Percentiles rank a stretch among this genome's conserved stretches.
Evolutionary conservation across 2,113 vertebrate species (phyloP).

Genomic region (Budorcas taxicolor): DNA sequence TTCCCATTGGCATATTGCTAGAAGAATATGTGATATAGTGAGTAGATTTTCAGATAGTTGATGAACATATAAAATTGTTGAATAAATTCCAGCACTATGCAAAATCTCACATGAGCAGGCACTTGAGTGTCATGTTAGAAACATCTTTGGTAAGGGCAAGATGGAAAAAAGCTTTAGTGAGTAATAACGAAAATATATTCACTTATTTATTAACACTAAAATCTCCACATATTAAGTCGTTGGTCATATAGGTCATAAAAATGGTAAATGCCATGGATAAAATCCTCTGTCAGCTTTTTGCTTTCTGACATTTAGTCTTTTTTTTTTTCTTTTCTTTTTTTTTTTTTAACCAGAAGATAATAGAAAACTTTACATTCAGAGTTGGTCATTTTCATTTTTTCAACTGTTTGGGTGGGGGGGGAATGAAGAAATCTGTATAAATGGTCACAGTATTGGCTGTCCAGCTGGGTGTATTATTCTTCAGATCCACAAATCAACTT

Average conservation of each 20-base stretch:
- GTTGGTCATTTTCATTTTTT: constrained; percentile 35
- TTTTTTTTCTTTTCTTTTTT: not conserved
- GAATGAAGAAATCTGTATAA: not conserved
- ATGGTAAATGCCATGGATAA: constrained; percentile 38
- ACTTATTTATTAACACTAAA: constrained; percentile 32
- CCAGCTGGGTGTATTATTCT: not conserved
- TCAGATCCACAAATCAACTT: not conserved
- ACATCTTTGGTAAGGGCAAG: constrained; percentile 78
- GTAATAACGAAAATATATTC: constrained; percentile 33
- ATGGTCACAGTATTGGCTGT: not conserved
- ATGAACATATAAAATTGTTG: not conserved
- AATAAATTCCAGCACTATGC: not conserved
- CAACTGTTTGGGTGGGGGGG: not conserved
- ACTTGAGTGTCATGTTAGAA: constrained; percentile 79
- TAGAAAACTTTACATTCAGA: constrained; percentile 17
- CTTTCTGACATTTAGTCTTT: constrained; percentile 7
- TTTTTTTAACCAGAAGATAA: not conserved
- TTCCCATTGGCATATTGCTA: not conserved
- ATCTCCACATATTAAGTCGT: constrained; percentile 29
- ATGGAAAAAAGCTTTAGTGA: constrained; percentile 40
- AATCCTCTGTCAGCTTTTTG: not conserved
- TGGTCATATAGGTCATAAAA: constrained; percentile 29
- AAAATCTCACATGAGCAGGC: constrained; percentile 72
- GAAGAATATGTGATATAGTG: not conserved
- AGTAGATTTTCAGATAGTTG: not conserved